phyloP scores from a whole-genome alignment of 2,797 vertebrate species.

The Oryzias sinensis region DNA sequence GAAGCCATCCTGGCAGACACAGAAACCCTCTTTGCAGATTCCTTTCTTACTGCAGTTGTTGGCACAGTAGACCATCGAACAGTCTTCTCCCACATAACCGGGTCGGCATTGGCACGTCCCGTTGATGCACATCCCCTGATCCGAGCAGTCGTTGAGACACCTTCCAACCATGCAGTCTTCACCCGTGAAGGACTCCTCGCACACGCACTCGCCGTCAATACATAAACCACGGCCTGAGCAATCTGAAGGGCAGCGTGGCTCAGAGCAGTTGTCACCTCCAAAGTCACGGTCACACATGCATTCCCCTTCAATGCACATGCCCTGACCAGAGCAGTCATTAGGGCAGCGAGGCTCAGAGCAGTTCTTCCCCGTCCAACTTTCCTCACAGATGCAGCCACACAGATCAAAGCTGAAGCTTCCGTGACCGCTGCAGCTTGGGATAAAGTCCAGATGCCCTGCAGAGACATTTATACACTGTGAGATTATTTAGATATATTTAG shows the following conservation, averaged over 20 bases:
- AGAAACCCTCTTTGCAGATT: slow-evolving; percentile 88
- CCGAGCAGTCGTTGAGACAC: slow-evolving; percentile 91
- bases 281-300: slow-evolving; percentile 93
- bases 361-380: slow-evolving; percentile 94
- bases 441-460: slow-evolving; percentile 88
- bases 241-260: slow-evolving; percentile 86
- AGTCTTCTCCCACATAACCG: slow-evolving; percentile 90
- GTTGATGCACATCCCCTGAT: slow-evolving; percentile 87
- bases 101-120: slow-evolving; percentile 89
- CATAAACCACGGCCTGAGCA: slow-evolving; percentile 91
- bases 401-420: slow-evolving; percentile 94
- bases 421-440: slow-evolving; percentile 90
- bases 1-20: slow-evolving; percentile 89
- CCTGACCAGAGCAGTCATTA: slow-evolving; percentile 89
- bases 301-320: slow-evolving; percentile 90
- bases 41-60: slow-evolving; percentile 90
- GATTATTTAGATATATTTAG: too few species aligned
- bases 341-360: slow-evolving; percentile 92
- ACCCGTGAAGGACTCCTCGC: slow-evolving; percentile 89
- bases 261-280: slow-evolving; percentile 91
- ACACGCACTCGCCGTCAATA: slow-evolving; percentile 92
- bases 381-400: slow-evolving; percentile 91
- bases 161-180: slow-evolving; percentile 87
- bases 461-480: not conserved
- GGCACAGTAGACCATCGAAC: slow-evolving; percentile 84